phyloP scores from a whole-genome alignment of 2,797 vertebrate species.

The Pseudocheirus occidentalis region DNA sequence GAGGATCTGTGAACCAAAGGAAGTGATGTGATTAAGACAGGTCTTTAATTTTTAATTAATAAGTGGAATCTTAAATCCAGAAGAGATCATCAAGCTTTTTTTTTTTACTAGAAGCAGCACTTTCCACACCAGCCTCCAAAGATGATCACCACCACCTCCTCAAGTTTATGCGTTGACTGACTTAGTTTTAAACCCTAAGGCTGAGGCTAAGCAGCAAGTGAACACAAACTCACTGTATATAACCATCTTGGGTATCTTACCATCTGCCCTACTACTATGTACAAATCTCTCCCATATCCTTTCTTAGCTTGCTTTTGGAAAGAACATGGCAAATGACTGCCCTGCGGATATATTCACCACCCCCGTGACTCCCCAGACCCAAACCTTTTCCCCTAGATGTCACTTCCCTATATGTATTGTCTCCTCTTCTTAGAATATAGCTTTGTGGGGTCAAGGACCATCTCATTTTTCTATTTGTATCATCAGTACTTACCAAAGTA shows the following conservation, averaged over 20 bases:
- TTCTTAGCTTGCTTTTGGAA: neutral
- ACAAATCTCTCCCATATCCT: neutral
- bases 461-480: neutral
- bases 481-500: neutral
- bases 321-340: neutral
- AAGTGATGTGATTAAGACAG: neutral
- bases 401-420: neutral
- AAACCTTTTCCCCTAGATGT: neutral
- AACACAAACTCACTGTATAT: neutral
- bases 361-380: neutral
- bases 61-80: neutral
- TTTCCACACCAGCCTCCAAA: neutral
- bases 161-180: neutral
- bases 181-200: neutral
- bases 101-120: neutral
- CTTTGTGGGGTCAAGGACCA: neutral
- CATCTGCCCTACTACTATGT: neutral
- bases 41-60: neutral
- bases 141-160: neutral
- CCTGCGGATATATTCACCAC: neutral
- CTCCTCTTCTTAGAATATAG: neutral
- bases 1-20: constrained; percentile 88
- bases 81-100: neutral
- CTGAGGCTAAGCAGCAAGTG: neutral
- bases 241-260: neutral